phyloP scores from a whole-genome alignment of 2,797 vertebrate genomes.

The Prionace glauca region DNA sequence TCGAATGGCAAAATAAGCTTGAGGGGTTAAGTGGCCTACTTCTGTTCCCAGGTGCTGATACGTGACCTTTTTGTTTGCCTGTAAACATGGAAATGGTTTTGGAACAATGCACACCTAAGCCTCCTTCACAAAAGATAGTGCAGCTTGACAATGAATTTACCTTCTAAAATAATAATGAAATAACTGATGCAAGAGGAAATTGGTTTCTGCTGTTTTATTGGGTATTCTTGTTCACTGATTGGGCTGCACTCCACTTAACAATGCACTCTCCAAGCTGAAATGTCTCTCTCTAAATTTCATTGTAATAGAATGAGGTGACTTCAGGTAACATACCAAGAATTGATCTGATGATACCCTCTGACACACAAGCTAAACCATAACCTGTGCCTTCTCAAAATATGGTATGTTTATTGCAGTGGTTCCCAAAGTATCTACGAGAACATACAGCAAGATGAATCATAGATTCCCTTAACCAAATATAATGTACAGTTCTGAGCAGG shows the following conservation, averaged over 20 bases:
- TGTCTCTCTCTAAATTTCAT: background rate
- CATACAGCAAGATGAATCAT: background rate
- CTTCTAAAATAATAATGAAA: background rate
- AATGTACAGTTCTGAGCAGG: background rate
- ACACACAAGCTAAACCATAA: background rate
- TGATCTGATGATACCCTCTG: background rate
- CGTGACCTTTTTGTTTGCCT: background rate
- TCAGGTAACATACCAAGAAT: background rate
- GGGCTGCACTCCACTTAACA: background rate
- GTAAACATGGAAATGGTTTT: background rate
- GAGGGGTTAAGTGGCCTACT: background rate
- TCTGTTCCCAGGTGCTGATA: background rate
- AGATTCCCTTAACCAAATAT: background rate
- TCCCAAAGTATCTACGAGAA: background rate
- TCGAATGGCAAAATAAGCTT: background rate
- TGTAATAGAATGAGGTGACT: background rate
- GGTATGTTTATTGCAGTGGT: background rate
- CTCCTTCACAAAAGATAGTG: background rate
- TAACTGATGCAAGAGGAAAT: background rate
- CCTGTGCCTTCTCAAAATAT: too few species aligned
- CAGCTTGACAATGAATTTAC: background rate
- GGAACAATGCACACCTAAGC: background rate
- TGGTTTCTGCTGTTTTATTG: background rate
- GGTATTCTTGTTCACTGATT: background rate
- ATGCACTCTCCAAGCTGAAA: background rate